Conservation (phyloP, 2,113 vertebrate species). For the Drymodes brunneopygia region DNA sequence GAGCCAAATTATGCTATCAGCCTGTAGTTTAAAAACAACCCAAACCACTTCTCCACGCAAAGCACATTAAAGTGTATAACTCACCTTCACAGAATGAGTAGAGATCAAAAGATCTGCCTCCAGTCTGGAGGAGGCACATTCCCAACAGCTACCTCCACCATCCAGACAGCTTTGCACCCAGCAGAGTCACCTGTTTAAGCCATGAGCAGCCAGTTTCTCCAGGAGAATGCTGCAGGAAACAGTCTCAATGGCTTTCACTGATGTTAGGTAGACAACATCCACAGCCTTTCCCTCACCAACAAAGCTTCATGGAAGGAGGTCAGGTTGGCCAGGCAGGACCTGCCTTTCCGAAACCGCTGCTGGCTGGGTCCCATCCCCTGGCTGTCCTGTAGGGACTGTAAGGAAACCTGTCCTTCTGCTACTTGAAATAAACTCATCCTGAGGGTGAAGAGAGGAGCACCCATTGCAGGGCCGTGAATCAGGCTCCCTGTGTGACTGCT, state of each 20-base stretch:
- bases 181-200: not conserved
- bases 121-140: not conserved
- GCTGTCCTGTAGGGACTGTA: not conserved
- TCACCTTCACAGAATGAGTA: not conserved
- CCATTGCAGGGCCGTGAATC: not conserved
- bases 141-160: not conserved
- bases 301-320: not conserved
- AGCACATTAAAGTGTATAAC: not conserved
- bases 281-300: not conserved
- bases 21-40: not conserved
- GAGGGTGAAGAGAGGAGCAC: not conserved
- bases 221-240: not conserved
- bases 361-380: not conserved
- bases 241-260: not conserved
- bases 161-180: not conserved
- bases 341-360: not conserved
- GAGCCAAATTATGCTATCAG: not conserved
- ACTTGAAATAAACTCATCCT: not conserved
- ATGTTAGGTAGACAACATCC: not conserved
- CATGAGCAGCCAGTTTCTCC: not conserved
- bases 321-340: not conserved
- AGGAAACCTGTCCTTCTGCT: not conserved
- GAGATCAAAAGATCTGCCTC: not conserved
- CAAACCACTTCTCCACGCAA: not conserved
- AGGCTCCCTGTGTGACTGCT: not conserved